phyloP scores from a whole-genome alignment of 1,140 invertebrate species.

The Tetragonula clypearis region DNA sequence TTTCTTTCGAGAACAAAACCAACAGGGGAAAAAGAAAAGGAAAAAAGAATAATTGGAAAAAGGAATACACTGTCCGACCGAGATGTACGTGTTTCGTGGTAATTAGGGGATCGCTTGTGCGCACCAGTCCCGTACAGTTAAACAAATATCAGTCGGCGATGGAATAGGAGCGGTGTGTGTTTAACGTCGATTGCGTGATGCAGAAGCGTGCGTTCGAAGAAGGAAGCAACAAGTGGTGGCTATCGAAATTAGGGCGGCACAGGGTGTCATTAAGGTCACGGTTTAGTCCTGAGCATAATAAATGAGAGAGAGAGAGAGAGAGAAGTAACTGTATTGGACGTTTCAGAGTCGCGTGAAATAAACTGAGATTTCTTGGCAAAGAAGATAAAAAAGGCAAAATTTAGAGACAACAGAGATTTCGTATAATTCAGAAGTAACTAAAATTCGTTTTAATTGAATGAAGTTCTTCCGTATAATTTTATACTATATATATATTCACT shows the following conservation, averaged over 20 bases:
- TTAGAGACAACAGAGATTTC: no score
- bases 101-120: constrained; percentile 13
- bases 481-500: no score
- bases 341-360: background rate
- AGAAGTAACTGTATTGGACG: background rate
- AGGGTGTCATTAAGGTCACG: background rate
- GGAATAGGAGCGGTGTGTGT: background rate
- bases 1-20: background rate
- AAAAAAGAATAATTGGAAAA: background rate
- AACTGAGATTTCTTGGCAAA: no score
- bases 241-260: background rate
- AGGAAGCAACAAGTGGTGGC: background rate
- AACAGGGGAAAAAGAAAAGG: background rate
- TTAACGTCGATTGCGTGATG: background rate
- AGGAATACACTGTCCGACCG: background rate
- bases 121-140: background rate
- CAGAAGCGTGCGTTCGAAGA: background rate
- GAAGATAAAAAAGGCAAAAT: no score
- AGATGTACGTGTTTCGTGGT: background rate
- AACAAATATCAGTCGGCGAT: constrained; percentile 14
- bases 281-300: background rate
- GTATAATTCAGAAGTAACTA: no score
- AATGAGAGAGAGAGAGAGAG: no score
- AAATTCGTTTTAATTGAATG: background rate
- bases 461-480: background rate